Evolutionary conservation across 1,140 invertebrate genomes (phyloP).

Genomic region (Acyrthosiphon pisum): DNA sequence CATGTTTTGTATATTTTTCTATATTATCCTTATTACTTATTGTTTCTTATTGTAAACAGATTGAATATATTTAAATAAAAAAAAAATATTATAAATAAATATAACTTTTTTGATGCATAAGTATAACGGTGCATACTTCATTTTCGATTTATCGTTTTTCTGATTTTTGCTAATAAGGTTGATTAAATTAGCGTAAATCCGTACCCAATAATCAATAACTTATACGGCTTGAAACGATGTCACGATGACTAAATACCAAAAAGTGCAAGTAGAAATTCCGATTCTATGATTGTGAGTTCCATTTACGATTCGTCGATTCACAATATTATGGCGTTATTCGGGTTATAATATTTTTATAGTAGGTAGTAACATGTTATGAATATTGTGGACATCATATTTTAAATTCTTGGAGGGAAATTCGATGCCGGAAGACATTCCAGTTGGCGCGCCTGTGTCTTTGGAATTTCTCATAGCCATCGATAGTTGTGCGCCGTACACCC

Average conservation of each 20-base stretch:
- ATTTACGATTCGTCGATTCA: background rate
- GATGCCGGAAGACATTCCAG: constrained; percentile 47
- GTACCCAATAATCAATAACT: too few species aligned
- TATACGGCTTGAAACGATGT: background rate
- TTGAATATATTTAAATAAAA: too few species aligned
- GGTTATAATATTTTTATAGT: too few species aligned
- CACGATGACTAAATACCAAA: background rate
- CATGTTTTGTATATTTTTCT: too few species aligned
- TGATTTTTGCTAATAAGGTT: background rate
- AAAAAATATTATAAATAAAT: too few species aligned
- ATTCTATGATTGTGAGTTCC: background rate
- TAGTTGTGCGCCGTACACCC: background rate
- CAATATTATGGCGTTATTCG: background rate
- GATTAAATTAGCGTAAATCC: too few species aligned
- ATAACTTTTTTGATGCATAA: too few species aligned
- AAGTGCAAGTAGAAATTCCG: background rate
- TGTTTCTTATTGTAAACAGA: too few species aligned
- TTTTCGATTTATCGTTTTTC: too few species aligned
- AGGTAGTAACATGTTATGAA: background rate
- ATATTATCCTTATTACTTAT: too few species aligned
- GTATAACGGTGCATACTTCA: too few species aligned
- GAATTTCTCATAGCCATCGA: constrained; percentile 51
- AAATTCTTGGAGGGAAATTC: constrained; percentile 56
- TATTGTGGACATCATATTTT: constrained; percentile 36
- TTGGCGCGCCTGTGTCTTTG: constrained; percentile 53